Percentiles rank a stretch among this genome's conserved stretches.
Evolutionary conservation across 2,888 invertebrate genomes (phyloP).

Genomic region (Agrotis exclamationis): DNA sequence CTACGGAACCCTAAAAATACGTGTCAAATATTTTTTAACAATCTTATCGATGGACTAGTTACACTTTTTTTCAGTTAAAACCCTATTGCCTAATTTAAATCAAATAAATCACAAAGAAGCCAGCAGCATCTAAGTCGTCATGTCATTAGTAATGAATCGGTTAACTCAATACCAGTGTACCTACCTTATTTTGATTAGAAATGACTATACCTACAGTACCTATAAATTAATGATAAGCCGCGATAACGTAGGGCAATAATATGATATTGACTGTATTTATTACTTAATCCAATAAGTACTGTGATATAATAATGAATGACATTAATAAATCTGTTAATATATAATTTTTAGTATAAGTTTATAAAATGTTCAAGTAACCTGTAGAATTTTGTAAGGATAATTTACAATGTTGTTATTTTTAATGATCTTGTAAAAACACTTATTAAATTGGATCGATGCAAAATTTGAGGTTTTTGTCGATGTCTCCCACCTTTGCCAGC

Average conservation of each 20-base stretch:
- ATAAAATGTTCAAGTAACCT: slow-evolving; percentile 60
- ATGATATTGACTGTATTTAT: slow-evolving; percentile 69
- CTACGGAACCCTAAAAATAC: no score
- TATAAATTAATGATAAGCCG: slow-evolving; percentile 35
- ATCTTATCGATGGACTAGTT: no score
- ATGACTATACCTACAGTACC: slow-evolving; percentile 30
- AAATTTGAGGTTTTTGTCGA: slow-evolving; percentile 80
- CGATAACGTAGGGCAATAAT: slow-evolving; percentile 55
- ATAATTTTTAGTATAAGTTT: slow-evolving; percentile 61
- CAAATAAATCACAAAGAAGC: background rate
- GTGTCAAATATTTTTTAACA: no score
- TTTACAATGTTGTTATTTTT: slow-evolving; percentile 55
- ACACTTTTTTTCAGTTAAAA: no score
- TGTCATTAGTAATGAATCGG: slow-evolving; percentile 35
- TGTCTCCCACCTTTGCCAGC: slow-evolving; percentile 75
- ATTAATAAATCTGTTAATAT: slow-evolving; percentile 70
- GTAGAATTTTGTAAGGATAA: slow-evolving; percentile 65
- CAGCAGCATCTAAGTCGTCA: background rate
- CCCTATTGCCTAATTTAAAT: background rate
- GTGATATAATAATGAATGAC: slow-evolving; percentile 76
- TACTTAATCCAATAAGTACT: slow-evolving; percentile 72
- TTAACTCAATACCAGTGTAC: slow-evolving; percentile 41
- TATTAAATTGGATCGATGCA: slow-evolving; percentile 83
- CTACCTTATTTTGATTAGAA: slow-evolving; percentile 28
- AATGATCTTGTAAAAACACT: slow-evolving; percentile 59